Evolutionary conservation across 2,113 vertebrate species (phyloP).

Genomic region (Tachysurus vachellii): DNA sequence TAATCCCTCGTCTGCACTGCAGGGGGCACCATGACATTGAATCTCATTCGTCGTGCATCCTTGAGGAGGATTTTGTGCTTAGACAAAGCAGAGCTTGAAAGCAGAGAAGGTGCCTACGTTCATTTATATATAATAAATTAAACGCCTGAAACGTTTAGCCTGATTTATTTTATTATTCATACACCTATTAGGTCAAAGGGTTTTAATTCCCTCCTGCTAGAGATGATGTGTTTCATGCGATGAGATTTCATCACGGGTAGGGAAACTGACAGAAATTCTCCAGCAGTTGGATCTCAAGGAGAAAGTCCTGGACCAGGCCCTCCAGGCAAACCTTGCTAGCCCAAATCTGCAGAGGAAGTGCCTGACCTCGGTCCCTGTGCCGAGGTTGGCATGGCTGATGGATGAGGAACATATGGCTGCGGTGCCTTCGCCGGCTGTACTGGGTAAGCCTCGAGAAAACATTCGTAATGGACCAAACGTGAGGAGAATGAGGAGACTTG

Average conservation of each 20-base stretch:
- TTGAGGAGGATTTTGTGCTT: background rate
- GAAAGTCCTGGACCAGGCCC: constrained; percentile 14
- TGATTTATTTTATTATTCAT: background rate
- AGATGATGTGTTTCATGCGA: background rate
- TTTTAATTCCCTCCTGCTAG: background rate
- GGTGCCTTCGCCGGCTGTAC: constrained; percentile 8
- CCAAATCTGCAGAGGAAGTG: constrained; percentile 14
- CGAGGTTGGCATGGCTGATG: constrained; percentile 40
- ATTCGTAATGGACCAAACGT: background rate
- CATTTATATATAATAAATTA: background rate
- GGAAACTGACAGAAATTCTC: background rate
- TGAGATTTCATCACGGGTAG: background rate
- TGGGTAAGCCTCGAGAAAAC: constrained; percentile 4
- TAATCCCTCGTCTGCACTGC: constrained; percentile 24
- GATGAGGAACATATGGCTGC: constrained; percentile 45
- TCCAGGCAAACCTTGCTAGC: constrained; percentile 19
- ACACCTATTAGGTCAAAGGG: background rate
- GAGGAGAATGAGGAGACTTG: constrained; percentile 11
- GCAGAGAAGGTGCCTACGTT: background rate
- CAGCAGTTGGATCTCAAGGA: background rate
- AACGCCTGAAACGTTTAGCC: background rate
- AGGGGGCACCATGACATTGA: constrained; percentile 45
- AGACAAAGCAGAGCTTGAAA: background rate
- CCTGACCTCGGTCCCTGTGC: constrained; percentile 29
- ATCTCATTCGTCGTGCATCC: background rate